Percentiles rank a stretch among this genome's conserved stretches.
Conservation (phyloP, 53 echinoderm and acorn worm species). For the Holothuria leucospilota region DNA sequence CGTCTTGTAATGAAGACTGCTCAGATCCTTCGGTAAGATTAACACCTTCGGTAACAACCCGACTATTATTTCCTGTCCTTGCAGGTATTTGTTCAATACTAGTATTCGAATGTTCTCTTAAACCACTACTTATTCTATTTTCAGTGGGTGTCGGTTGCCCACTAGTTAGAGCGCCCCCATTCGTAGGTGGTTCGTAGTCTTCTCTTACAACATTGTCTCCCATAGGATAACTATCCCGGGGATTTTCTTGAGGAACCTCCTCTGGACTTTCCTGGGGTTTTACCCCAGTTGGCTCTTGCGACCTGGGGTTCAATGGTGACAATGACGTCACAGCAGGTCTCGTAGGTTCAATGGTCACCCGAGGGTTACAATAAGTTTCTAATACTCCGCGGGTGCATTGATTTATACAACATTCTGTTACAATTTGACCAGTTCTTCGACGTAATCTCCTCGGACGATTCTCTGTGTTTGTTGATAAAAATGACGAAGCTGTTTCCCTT, state of each 20-base stretch:
- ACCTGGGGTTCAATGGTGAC: neutral
- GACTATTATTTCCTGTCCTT: neutral
- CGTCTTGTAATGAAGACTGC: constrained; percentile 27
- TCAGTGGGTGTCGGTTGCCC: constrained; percentile 38
- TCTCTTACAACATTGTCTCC: constrained; percentile 20
- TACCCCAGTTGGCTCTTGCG: constrained; percentile 13
- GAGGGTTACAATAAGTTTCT: constrained; percentile 84
- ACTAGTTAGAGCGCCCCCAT: constrained; percentile 39
- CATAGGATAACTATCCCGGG: neutral
- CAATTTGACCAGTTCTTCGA: constrained; percentile 74
- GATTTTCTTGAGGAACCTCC: no score
- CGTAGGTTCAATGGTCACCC: constrained; percentile 16
- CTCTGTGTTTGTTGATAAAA: constrained; percentile 47
- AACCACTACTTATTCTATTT: constrained; percentile 38
- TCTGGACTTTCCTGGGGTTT: neutral
- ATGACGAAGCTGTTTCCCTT: constrained; percentile 49
- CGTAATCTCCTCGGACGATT: constrained; percentile 51
- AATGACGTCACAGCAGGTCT: constrained; percentile 4
- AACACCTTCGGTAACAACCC: neutral
- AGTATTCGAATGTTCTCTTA: constrained; percentile 21
- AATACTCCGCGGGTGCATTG: constrained; percentile 63
- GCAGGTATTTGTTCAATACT: neutral
- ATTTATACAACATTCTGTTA: constrained; percentile 79
- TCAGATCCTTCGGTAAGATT: constrained; percentile 12
- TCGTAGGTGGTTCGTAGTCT: constrained; percentile 22